Percentiles rank a stretch among this genome's conserved stretches.
Conservation (phyloP, 2,888 invertebrate species). For the Tachina grossa region DNA sequence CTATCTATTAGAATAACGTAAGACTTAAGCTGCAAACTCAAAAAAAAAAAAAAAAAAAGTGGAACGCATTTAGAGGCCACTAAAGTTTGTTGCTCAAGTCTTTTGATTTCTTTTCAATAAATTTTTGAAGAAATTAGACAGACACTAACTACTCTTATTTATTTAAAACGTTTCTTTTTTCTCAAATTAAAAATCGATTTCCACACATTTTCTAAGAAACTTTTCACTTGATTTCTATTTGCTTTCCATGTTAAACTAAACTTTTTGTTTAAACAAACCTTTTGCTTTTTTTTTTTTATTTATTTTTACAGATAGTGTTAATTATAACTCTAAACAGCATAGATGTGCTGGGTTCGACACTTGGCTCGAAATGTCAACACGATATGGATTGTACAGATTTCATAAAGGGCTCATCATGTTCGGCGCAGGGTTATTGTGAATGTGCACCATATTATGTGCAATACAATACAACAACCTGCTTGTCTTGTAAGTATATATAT, state of each 20-base stretch:
- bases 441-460: conserved; percentile 93
- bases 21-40: conserved; percentile 42
- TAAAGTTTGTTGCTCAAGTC: conserved; percentile 23
- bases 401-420: conserved; percentile 83
- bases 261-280: neutral
- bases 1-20: neutral
- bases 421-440: conserved; percentile 87
- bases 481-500: conserved; percentile 88
- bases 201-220: conserved; percentile 6
- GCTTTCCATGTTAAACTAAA: neutral
- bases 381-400: conserved; percentile 83
- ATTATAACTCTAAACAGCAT: conserved; percentile 62
- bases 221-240: conserved; percentile 30
- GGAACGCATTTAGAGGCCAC: neutral
- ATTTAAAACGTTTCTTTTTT: neutral
- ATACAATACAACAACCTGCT: conserved; percentile 90
- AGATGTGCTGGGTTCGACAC: conserved; percentile 61
- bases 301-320: conserved; percentile 68
- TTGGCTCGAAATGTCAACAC: conserved; percentile 82
- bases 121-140: neutral
- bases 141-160: neutral
- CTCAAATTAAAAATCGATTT: neutral
- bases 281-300: neutral
- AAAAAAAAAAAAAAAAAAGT: no score
- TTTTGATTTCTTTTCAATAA: neutral